These are phyloP conservation scores for Sitta carolinensis DNA, from an alignment of 2,797 vertebrate species.

Conservation along the genomic window DNA sequence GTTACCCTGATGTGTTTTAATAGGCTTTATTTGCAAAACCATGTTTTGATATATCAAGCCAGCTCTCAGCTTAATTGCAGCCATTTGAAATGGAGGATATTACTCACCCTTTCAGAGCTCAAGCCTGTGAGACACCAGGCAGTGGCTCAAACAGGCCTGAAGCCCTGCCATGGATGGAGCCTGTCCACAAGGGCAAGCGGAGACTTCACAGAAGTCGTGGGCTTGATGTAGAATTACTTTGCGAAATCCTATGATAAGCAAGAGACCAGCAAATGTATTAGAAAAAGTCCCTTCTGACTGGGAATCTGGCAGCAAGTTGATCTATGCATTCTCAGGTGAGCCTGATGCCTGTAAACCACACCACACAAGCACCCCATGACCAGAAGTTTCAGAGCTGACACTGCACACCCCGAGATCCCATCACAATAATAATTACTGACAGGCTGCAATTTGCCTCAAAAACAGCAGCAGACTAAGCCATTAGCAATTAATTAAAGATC, in stretches of 20 bases:
- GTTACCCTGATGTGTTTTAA: background rate
- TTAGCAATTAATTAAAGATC: background rate
- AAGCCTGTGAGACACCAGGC: background rate
- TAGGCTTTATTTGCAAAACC: background rate
- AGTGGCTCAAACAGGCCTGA: background rate
- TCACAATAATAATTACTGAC: background rate
- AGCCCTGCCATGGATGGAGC: background rate
- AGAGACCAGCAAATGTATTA: background rate
- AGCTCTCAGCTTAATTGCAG: background rate
- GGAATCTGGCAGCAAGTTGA: background rate
- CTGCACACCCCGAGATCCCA: accelerated
- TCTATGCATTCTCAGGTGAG: background rate
- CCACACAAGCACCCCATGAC: background rate
- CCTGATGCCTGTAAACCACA: background rate
- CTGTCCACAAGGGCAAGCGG: background rate
- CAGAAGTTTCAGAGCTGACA: background rate
- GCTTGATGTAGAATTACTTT: background rate
- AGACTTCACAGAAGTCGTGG: background rate
- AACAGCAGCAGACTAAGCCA: background rate
- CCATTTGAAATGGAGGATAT: background rate
- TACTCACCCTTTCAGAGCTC: background rate
- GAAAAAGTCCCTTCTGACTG: background rate
- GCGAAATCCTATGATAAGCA: background rate
- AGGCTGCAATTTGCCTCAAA: background rate
- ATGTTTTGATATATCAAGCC: background rate